These are phyloP conservation scores for Nebria brevicollis DNA, from an alignment of 2,888 invertebrate genomes.

Conservation along the genomic window DNA sequence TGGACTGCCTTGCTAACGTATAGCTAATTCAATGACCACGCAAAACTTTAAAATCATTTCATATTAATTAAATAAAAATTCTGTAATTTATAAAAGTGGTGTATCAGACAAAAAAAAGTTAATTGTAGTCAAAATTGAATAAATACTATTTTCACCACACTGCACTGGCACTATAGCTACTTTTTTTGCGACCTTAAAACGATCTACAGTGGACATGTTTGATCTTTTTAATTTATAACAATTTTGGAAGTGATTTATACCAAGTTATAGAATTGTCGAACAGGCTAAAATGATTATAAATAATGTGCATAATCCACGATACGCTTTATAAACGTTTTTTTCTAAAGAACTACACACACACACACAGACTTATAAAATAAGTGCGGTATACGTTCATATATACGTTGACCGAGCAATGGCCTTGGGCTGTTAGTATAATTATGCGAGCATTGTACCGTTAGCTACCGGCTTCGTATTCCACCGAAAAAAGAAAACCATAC, in stretches of 20 bases:
- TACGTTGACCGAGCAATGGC: not conserved
- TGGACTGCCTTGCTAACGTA: no score
- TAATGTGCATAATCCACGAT: not conserved
- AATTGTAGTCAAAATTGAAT: no score
- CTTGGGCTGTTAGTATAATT: conserved; percentile 13
- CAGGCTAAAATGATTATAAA: not conserved
- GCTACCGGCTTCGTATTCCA: conserved; percentile 1
- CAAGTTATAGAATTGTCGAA: not conserved
- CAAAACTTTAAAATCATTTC: no score
- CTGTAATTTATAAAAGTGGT: no score
- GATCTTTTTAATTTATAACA: not conserved
- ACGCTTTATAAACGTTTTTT: not conserved
- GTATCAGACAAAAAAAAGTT: no score
- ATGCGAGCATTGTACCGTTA: conserved; percentile 21
- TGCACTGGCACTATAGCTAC: no score
- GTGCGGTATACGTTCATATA: not conserved
- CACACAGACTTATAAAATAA: not conserved
- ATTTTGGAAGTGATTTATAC: not conserved
- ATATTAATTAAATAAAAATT: no score
- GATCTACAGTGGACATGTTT: no score
- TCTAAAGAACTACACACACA: not conserved
- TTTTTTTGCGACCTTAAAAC: no score
- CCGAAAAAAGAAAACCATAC: not conserved
- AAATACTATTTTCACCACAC: no score
- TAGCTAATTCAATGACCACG: no score